Evolutionary conservation across 1,140 invertebrate species (phyloP), one percentile per base, ranked within the genome.

Genomic region (Ips typographus): DNA sequence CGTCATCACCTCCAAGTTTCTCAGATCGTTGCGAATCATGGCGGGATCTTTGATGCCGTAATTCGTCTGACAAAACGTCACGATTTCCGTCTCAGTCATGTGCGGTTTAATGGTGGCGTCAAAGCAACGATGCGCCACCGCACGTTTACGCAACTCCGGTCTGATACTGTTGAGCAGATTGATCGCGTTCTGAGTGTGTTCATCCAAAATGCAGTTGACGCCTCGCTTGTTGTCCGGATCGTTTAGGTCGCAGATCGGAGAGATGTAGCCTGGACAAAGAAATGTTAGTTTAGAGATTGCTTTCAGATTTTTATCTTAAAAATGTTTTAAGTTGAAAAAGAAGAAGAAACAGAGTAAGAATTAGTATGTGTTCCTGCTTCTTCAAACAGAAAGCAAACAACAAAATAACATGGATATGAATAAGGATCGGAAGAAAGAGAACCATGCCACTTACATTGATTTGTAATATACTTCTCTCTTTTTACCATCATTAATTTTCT

Each of bases 1-100:
- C 7, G 88, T 83, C 8, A 91, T 78, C n/a, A 91, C 83, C 74
- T 90, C 84, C 41, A 88, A 83, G 74, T 88, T 89, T 61, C 87
- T 80, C 3, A 90, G 78, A 75, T 89, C 87, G 39, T 81, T 83
- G 36, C 82, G 81, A 41, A 87, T 81, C 61, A 84, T 84, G 49
- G 72, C 49, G 57, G 78, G 74, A 38, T 73, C 75, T 52, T 75
- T 70, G n/a, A 76, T 70, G 0, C 77, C 78, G 60, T 79, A 79
- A 72, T 80, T 80, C 1, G 77, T 74, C 52, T 73, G 78, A 8
- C 83, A 81, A 65, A 81, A 83, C 38, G 79, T 81, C 51, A 84
- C 75, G 56, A 86, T 84, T 65, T 88, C 86, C 3, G 77, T 74
- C 64, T 88, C 86, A 2, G 81, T 85, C 77, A 89, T 77, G 74